These are phyloP conservation scores for Burhinus oedicnemus DNA, from an alignment of 2,113 vertebrate species.

Conservation along the genomic window DNA sequence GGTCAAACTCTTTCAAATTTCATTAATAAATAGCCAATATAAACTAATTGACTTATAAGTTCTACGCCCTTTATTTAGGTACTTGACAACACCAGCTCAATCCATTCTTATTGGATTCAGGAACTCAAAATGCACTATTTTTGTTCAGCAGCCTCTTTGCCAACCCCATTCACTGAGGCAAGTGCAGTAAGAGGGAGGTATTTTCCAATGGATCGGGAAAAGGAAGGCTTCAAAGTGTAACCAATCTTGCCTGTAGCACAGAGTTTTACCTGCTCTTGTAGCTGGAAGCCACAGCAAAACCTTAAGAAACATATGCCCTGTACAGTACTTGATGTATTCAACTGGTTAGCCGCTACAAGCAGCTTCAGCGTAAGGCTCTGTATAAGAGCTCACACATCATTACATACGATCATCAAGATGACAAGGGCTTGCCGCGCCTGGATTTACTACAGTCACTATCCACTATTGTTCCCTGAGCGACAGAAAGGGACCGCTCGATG, in stretches of 20 bases:
- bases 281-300: neutral
- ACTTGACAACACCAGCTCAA: conserved; percentile 26
- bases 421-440: neutral
- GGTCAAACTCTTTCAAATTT: conserved; percentile 12
- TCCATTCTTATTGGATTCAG: conserved; percentile 46
- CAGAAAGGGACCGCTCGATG: neutral
- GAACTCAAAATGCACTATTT: conserved; percentile 47
- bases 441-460: neutral
- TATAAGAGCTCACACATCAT: neutral
- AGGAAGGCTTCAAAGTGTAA: conserved; percentile 30
- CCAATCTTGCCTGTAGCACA: neutral
- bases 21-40: neutral
- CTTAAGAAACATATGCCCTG: neutral
- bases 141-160: neutral
- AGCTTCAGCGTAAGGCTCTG: neutral
- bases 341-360: neutral
- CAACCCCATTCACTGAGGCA: neutral
- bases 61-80: conserved; percentile 53
- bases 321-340: neutral
- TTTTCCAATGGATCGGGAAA: conserved; percentile 49
- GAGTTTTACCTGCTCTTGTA: neutral
- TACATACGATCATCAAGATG: neutral
- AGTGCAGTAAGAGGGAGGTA: conserved; percentile 6
- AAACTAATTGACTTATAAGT: conserved; percentile 47
- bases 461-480: neutral